Base-by-base conservation (phyloP, 2,797 vertebrate species). In the Phalloptychus januarius region DNA sequence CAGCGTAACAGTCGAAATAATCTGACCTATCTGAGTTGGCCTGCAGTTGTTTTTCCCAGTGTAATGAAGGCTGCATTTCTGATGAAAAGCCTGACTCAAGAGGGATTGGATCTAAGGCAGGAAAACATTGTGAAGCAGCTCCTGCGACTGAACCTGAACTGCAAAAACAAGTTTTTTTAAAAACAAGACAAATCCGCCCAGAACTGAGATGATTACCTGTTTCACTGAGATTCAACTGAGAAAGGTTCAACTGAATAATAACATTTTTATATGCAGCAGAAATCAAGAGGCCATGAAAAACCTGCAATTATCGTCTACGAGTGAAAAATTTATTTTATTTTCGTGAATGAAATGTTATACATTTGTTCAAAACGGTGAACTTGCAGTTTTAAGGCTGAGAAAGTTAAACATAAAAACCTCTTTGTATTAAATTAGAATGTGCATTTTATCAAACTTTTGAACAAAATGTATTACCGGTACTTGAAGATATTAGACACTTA, bases 71-170 rank as follows among this genome's bases (percentile, higher is more conserved):
- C 40, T 0, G 82, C 77, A 83, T 87, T 81, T 85, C 80, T 89
- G 80, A 91, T 88, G 78, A 82, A 81, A 83, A 88, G 45, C 65
- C 71, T 67, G 69, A 83, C 84, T 87, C 77, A 83, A 15, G 83
- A 40, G 77, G 73, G 83, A 75, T 46, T 33, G 33, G 87, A 77
- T 74, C 61, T 50, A 56, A 79, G 1, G 25, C 58, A 81, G 61
- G 42, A 74, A 75, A 78, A 67, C 18, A 61, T 20, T 4, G 69
- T 69, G 7, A 20, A 79, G n/a, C 63, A 77, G 54, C 18, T 4
- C 61, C 72, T 77, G 73, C 28, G n/a, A 45, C 38, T 76, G 15
- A 20, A 33, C 63, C 4, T 36, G 50, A 82, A 42, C 72, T 13
- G 40, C 50, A 71, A 80, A 40, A 54, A 71, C 42, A 44, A 28